Conservation (phyloP, 2,888 invertebrate genomes). For the Nudaria mundana region DNA sequence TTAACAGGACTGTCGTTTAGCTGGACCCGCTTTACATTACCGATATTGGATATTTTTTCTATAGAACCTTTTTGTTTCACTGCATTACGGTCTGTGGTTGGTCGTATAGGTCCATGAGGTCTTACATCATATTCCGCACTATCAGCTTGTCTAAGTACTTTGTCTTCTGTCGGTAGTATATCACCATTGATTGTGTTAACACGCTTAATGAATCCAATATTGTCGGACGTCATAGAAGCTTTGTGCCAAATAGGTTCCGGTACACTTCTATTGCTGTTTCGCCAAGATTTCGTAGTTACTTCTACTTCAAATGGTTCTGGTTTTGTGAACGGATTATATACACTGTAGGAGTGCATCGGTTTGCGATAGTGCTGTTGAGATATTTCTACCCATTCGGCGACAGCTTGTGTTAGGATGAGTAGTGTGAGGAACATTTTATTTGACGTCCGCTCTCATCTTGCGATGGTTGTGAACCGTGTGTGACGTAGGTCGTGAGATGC, state of each 20-base stretch:
- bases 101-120: constrained; percentile 2
- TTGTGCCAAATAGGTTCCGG: constrained; percentile 33
- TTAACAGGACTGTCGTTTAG: constrained; percentile 38
- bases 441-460: constrained; percentile 18
- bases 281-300: constrained; percentile 20
- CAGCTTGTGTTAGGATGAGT: constrained; percentile 35
- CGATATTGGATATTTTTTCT: constrained; percentile 43
- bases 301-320: constrained; percentile 15
- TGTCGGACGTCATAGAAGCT: constrained; percentile 2
- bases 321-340: constrained; percentile 13
- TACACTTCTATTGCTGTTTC: constrained; percentile 41
- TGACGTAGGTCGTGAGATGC: constrained; percentile 33
- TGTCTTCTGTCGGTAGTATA: constrained; percentile 3
- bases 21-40: constrained; percentile 45
- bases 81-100: constrained; percentile 3
- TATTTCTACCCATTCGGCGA: constrained; percentile 70
- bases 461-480: constrained; percentile 41
- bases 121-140: constrained; percentile 8
- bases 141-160: constrained; percentile 6
- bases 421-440: constrained; percentile 42
- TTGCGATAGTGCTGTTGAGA: constrained; percentile 61
- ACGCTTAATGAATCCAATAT: constrained; percentile 11
- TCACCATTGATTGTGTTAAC: constrained; percentile 2
- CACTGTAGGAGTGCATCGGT: constrained; percentile 26
- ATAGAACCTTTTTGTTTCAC: constrained; percentile 30